Evolutionary conservation across 2,113 vertebrate species (phyloP), one percentile per base, ranked within the genome.

Genomic region (Callaeas wilsoni): DNA sequence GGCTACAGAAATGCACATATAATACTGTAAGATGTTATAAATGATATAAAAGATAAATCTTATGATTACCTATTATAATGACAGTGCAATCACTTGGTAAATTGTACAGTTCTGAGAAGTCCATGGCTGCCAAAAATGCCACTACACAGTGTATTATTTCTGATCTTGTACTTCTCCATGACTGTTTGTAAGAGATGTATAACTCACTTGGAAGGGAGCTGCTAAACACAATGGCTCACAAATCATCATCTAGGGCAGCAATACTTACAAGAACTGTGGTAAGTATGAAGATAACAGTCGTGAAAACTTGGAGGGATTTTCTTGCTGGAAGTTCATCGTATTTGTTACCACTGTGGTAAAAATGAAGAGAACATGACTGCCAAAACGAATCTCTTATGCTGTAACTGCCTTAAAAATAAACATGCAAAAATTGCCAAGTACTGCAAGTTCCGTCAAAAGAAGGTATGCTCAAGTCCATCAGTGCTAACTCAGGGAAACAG

Each of bases 21-120:
- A 97, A 96, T 96, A 95, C 95, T 97, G 83, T 97, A 96, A 97
- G 96, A 98, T 97, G 93, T 95, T 97, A 97, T 97, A 97, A 97
- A 98, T 98, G 96, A 98, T 97, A 97, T 95, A 90, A 97, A 97
- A 98, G 97, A 98, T 98, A 98, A 98, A 98, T 98, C 97, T 98
- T 97, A 98, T 98, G 87, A 98, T 98, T 98, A 96, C 94, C 96
- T 97, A 82, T 98, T 98, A 95, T 97, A 98, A 98, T 97, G 98
- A 97, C 97, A 97, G 93, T 89, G 94, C 95, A 97, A 87, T 97
- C 97, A 64, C 18, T 97, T 96, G 89, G 97, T 97, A 98, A 97
- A 97, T 97, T 84, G 94, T 94, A 95, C 62, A 77, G 92, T 95
- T 95, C 90, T 97, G 88, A 96, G 96, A 97, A 85, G 91, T 95